Evolutionary conservation across 2,888 invertebrate species (phyloP), one percentile per base, ranked within the genome.

Genomic region (Pandemis cinnamomeana): DNA sequence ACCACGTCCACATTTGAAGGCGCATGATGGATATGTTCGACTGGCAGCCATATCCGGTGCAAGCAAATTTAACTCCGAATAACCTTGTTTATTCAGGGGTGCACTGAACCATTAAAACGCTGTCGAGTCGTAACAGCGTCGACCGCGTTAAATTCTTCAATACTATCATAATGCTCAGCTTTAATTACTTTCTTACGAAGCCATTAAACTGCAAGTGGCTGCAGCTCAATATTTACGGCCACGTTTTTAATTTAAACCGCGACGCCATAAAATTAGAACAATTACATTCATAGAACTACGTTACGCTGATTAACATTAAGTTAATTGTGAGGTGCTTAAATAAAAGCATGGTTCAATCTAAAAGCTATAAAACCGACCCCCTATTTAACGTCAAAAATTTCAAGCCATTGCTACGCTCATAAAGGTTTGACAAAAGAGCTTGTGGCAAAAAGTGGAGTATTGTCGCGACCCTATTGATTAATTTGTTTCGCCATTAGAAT

Each of bases 1-100:
- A 86, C 87, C 88, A 89, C 84, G 85, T 86, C 86, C 86, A 87
- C 86, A 87, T 87, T 89, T 87, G 86, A 80, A 85, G 83, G 82
- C 84, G 79, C 83, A 87, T 89, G 91, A 90, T 90, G 89, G 91
- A 92, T 90, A 85, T 81, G 85, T 91, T 91, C 91, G 87, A 93
- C 92, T 90, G 91, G 88, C 90, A 87, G 89, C 86, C 88, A 90
- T 92, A 91, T 94, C 93, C 93, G 93, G 93, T 87, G 87, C 86
- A 88, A 90, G 92, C 92, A 91, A 92, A 92, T 91, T 93, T 91
- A 92, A 92, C 92, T 90, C 81, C 86, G 82, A 90, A 90, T 91
- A 91, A 88, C 83, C 87, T 85, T 93, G 93, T 93, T 93, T 93
- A 93, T 91, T 90, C 90, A 91, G 92, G 91, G 92, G 93, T 91